Percentiles rank a stretch among this genome's conserved stretches.
These are phyloP conservation scores for Herpetotheres cachinnans DNA, from an alignment of 2,113 vertebrate genomes.

Conservation along the genomic window DNA sequence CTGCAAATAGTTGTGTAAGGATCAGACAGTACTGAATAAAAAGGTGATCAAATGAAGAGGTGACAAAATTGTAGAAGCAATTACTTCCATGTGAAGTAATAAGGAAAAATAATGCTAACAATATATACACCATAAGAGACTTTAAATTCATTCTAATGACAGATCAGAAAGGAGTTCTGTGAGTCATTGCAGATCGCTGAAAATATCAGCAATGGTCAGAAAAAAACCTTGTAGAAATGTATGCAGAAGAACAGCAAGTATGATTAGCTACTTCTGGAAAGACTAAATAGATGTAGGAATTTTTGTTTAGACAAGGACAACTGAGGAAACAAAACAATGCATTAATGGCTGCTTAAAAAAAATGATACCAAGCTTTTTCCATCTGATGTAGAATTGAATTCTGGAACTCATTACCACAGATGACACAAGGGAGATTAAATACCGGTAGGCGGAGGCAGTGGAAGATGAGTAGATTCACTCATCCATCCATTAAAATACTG, in stretches of 20 bases:
- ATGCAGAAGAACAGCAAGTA: not conserved
- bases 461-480: not conserved
- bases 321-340: not conserved
- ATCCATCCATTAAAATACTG: not conserved
- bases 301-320: not conserved
- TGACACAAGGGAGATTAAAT: not conserved
- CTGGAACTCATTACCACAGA: not conserved
- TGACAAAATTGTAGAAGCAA: not conserved
- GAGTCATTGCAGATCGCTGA: not conserved
- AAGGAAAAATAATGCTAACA: not conserved
- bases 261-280: not conserved
- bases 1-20: not conserved
- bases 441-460: fast-evolving
- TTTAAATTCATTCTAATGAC: not conserved
- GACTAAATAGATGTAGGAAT: not conserved
- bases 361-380: fast-evolving
- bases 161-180: not conserved
- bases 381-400: not conserved
- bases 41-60: not conserved
- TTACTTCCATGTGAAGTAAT: not conserved
- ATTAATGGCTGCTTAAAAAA: not conserved
- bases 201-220: not conserved
- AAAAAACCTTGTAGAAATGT: not conserved
- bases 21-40: not conserved
- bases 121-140: not conserved